Base-by-base conservation (phyloP, 2,888 invertebrate species). In the Malacosoma neustria region DNA sequence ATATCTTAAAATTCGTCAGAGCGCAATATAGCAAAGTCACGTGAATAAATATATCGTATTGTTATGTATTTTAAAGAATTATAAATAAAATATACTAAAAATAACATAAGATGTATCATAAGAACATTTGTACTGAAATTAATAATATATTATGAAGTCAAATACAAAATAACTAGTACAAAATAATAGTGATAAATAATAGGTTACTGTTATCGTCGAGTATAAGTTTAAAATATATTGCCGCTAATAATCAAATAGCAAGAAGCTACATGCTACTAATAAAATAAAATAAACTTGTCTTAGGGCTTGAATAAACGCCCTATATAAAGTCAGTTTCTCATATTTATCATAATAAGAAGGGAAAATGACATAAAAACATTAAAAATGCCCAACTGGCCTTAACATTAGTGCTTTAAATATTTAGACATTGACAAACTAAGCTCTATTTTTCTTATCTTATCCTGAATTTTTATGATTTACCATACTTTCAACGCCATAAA, bases 381-480 rank as follows among this genome's bases (percentile, higher is more conserved):
- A 44, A 73, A 4, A 74, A 72, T 73, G 71, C 71, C 66, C 49
- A 49, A 54, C 67, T 72, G 72, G 73, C 71, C 64, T 56, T 68
- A 65, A 46, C 38, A 43, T 42, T 40, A 41, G 46, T 49, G 44
- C 47, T 44, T 36, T 46, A 42, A 36, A 43, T 46, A 33, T 45
- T 56, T 68, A 69, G 54, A 74, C 72, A 70, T 62, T 53, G 72
- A 71, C 58, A 54, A 58, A 66, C 59, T 57, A 71, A 67, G 67
- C 65, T 46, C 41, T 11, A 13, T 14, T 2, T 2, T 22, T 22
- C 22, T 22, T 22, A 4, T 7, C 9, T 22, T 22, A 22, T 5
- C 22, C 13, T 30, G n/a, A 14, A 4, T 30, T 31, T 4, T 11
- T 14, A 22, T 5, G 22, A 22, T 22, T 22, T 9, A 22, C 9